Conservation (phyloP, 2,888 invertebrate species). For the Lepetodrilus schrolli region DNA sequence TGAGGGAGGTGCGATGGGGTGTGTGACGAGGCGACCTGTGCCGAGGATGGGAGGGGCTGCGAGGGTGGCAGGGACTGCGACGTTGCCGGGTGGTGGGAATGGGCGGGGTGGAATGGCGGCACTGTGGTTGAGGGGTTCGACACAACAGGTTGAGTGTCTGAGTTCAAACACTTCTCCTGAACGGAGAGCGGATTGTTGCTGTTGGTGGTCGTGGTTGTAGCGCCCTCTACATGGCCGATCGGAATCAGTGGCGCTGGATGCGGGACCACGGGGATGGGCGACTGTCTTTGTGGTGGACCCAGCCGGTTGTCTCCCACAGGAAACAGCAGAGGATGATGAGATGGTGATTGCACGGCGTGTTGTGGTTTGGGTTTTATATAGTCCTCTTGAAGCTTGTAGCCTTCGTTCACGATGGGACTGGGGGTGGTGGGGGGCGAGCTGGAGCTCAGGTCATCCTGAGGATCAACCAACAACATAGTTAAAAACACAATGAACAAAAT, state of each 20-base stretch:
- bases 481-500: background rate
- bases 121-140: background rate
- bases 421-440: slow-evolving; percentile 69
- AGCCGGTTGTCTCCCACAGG: slow-evolving; percentile 7
- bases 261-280: background rate
- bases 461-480: too few species aligned
- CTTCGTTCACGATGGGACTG: slow-evolving; percentile 62
- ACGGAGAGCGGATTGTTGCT: background rate
- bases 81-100: background rate
- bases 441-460: slow-evolving; percentile 66
- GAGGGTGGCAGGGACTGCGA: slow-evolving; percentile 39
- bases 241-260: slow-evolving; percentile 28
- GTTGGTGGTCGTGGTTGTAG: background rate
- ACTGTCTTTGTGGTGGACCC: slow-evolving; percentile 21
- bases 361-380: slow-evolving; percentile 42
- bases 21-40: slow-evolving; percentile 11
- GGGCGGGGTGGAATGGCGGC: background rate
- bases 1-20: background rate
- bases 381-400: slow-evolving; percentile 49
- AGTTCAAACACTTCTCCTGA: background rate
- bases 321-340: slow-evolving; percentile 4
- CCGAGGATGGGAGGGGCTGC: slow-evolving; percentile 36
- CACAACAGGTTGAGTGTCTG: background rate
- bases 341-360: slow-evolving; percentile 19
- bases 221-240: slow-evolving; percentile 13